phyloP scores from a whole-genome alignment of 1,140 invertebrate genomes.

The Augochlora pura region DNA sequence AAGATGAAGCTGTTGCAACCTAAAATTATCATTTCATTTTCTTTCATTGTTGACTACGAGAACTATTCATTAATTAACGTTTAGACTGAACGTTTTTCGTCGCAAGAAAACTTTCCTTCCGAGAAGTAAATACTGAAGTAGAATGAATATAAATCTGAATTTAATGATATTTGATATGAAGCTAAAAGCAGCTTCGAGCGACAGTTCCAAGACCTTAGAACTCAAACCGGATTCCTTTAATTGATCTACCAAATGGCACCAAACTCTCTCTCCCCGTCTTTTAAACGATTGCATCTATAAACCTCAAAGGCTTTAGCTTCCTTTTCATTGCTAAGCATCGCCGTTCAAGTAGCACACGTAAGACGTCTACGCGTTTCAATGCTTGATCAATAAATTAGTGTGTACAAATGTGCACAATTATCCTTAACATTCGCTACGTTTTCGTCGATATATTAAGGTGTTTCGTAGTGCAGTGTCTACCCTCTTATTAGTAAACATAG shows the following conservation, averaged over 20 bases:
- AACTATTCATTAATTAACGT: no score
- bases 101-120: no score
- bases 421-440: no score
- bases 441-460: no score
- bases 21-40: no score
- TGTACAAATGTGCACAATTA: no score
- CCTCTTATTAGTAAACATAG: no score
- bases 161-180: slow-evolving; percentile 5
- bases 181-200: background rate
- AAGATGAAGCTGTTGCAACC: no score
- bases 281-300: background rate
- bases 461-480: no score
- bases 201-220: background rate
- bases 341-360: background rate
- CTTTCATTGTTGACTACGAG: no score
- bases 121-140: background rate
- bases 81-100: no score
- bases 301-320: background rate
- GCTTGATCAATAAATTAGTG: background rate
- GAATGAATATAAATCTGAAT: background rate
- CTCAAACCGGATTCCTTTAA: slow-evolving; percentile 2
- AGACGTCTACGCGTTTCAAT: background rate
- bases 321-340: background rate
- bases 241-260: background rate
- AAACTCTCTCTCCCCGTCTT: background rate